phyloP scores from a whole-genome alignment of 2,113 vertebrate genomes.

The Tauraco erythrolophus region DNA sequence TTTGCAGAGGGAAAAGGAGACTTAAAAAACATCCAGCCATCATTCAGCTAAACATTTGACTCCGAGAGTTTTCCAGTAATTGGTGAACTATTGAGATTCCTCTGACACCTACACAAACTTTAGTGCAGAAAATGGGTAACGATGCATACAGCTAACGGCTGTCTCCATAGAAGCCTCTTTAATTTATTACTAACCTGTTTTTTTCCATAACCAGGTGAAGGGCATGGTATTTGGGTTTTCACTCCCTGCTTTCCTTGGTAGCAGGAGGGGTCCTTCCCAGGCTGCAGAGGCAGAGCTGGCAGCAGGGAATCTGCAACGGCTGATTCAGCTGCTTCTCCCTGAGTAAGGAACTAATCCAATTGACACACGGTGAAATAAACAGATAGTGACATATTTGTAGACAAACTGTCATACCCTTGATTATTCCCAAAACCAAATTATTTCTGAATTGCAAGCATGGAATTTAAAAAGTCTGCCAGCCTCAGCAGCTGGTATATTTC shows the following conservation, averaged over 20 bases:
- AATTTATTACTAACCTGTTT: conserved; percentile 55
- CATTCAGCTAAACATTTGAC: conserved; percentile 49
- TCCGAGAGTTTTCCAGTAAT: conserved; percentile 68
- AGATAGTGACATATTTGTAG: conserved; percentile 79
- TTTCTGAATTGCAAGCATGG: conserved; percentile 65
- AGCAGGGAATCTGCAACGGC: conserved; percentile 38
- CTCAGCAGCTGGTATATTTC: conserved; percentile 65
- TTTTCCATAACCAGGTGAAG: conserved; percentile 22
- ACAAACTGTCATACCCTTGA: conserved; percentile 76
- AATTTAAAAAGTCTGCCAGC: conserved; percentile 53
- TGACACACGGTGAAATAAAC: conserved; percentile 71
- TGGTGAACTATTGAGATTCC: conserved; percentile 65
- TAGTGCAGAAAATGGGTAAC: conserved; percentile 21
- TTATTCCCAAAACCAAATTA: conserved; percentile 75
- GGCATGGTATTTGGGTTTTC: conserved; percentile 31
- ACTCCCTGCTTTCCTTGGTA: conserved; percentile 43
- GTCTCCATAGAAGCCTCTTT: conserved; percentile 30
- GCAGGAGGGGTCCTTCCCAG: conserved; percentile 40
- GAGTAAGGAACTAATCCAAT: conserved; percentile 70
- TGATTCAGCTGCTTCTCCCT: conserved; percentile 59
- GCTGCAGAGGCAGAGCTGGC: conserved; percentile 16
- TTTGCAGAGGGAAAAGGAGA: conserved; percentile 61
- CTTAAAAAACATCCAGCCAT: conserved; percentile 19
- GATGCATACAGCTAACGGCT: conserved; percentile 28
- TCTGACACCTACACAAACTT: conserved; percentile 65